These are phyloP conservation scores for Orgyia antiqua DNA, from an alignment of 2,888 invertebrate genomes.

Conservation along the genomic window DNA sequence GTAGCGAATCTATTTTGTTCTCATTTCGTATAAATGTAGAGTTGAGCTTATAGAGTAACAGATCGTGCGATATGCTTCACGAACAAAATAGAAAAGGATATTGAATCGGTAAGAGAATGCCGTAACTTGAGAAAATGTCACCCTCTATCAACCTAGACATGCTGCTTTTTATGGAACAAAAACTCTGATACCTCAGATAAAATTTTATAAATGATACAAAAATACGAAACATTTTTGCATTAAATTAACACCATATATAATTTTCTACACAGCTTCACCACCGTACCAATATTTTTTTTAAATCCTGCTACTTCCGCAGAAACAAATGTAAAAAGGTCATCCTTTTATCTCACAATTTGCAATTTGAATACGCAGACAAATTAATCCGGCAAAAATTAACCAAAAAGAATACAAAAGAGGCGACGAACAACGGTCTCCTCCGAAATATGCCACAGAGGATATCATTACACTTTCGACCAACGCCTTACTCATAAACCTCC, in stretches of 20 bases:
- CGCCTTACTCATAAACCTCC: constrained; percentile 14
- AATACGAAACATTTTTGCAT: no score
- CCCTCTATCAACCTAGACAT: constrained; percentile 46
- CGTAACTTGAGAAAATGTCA: constrained; percentile 46
- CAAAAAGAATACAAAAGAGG: constrained; percentile 59
- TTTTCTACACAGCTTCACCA: constrained; percentile 12
- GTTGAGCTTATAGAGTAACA: constrained; percentile 34
- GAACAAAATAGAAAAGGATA: constrained; percentile 62
- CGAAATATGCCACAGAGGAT: constrained; percentile 58
- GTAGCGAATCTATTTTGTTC: constrained; percentile 15
- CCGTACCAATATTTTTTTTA: constrained; percentile 18
- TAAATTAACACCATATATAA: constrained; percentile 17
- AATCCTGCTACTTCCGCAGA: constrained; percentile 19
- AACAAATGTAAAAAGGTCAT: constrained; percentile 54
- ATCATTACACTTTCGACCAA: constrained; percentile 35
- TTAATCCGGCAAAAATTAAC: constrained; percentile 68
- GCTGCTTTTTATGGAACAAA: constrained; percentile 29
- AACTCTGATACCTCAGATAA: constrained; percentile 26
- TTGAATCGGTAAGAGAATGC: constrained; percentile 57
- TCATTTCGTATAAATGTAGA: constrained; percentile 31
- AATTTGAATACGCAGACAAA: constrained; percentile 75
- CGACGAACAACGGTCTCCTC: constrained; percentile 44
- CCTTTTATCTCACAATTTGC: constrained; percentile 69
- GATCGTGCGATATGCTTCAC: constrained; percentile 39
- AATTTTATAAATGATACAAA: no score